Conservation (phyloP, 2,797 vertebrate species). For the Ambastaia sidthimunki region DNA sequence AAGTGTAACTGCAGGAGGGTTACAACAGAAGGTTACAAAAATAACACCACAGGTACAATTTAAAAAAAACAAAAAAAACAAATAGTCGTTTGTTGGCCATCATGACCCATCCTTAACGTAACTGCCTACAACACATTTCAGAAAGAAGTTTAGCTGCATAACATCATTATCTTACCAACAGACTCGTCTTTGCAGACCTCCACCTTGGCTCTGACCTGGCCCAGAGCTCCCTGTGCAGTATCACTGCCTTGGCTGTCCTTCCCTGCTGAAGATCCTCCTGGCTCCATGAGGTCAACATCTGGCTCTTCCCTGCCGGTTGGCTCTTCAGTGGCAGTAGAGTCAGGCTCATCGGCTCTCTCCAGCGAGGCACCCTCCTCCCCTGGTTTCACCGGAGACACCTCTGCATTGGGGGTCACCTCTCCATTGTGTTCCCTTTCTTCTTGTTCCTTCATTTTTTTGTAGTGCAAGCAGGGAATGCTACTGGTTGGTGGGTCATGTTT, state of each 20-base stretch:
- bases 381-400: constrained; percentile 78
- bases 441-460: constrained; percentile 97
- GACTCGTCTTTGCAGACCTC: constrained; percentile 99
- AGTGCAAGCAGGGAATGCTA: constrained; percentile 98
- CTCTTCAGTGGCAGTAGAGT: constrained; percentile 74
- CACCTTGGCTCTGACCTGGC: constrained; percentile 97
- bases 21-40: too few species aligned
- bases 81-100: too few species aligned
- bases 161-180: constrained; percentile 83
- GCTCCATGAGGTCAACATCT: constrained; percentile 64
- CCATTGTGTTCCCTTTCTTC: constrained; percentile 90
- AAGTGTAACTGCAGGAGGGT: too few species aligned
- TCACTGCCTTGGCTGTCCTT: constrained; percentile 79
- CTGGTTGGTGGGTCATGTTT: constrained; percentile 98
- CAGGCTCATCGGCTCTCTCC: constrained; percentile 72
- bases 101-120: too few species aligned
- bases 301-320: constrained; percentile 68
- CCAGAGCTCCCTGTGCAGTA: constrained; percentile 87
- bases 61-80: too few species aligned
- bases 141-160: background rate
- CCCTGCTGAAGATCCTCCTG: constrained; percentile 60
- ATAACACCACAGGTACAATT: too few species aligned
- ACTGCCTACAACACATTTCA: background rate
- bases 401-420: constrained; percentile 77
- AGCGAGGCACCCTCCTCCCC: constrained; percentile 65